Evolutionary conservation across 2,113 vertebrate species (phyloP).

Genomic region (Murina feae): DNA sequence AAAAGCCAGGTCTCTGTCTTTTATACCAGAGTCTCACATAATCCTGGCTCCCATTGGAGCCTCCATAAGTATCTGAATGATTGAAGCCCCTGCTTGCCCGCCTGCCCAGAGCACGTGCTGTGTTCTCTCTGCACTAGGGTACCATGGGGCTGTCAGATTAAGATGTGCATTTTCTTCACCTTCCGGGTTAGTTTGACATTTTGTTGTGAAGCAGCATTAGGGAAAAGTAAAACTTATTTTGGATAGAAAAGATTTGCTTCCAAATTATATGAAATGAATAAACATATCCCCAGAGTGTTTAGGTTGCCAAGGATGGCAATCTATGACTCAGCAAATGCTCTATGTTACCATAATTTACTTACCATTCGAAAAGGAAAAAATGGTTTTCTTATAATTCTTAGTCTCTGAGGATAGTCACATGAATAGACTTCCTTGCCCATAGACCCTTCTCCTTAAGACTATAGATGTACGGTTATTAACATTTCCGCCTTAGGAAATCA

Average conservation of each 20-base stretch:
- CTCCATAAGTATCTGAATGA: not conserved
- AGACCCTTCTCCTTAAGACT: not conserved
- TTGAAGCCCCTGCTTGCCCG: not conserved
- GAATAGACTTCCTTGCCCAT: slow-evolving; percentile 8
- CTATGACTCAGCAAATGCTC: slow-evolving; percentile 9
- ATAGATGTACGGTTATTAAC: not conserved
- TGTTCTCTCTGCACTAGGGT: not conserved
- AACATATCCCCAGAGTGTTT: slow-evolving; percentile 1
- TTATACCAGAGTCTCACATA: not conserved
- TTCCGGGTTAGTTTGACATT: slow-evolving; percentile 1
- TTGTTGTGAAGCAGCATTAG: slow-evolving; percentile 25
- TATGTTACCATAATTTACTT: slow-evolving; percentile 26
- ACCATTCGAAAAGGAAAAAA: slow-evolving; percentile 38
- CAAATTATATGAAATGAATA: slow-evolving; percentile 42
- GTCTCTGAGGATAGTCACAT: not conserved
- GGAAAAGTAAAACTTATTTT: slow-evolving; percentile 25
- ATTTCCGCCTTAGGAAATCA: not conserved
- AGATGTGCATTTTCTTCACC: not conserved
- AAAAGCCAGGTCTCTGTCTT: not conserved
- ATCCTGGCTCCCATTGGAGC: not conserved
- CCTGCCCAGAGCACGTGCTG: fast-evolving
- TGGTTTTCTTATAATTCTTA: slow-evolving; percentile 38
- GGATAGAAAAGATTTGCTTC: slow-evolving; percentile 4
- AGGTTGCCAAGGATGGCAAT: not conserved
- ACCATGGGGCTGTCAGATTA: not conserved